A percentile compares a stretch with the other conserved stretches of the same genome.
Evolutionary conservation across 2,888 invertebrate species (phyloP).

Genomic region (Thereva unica): DNA sequence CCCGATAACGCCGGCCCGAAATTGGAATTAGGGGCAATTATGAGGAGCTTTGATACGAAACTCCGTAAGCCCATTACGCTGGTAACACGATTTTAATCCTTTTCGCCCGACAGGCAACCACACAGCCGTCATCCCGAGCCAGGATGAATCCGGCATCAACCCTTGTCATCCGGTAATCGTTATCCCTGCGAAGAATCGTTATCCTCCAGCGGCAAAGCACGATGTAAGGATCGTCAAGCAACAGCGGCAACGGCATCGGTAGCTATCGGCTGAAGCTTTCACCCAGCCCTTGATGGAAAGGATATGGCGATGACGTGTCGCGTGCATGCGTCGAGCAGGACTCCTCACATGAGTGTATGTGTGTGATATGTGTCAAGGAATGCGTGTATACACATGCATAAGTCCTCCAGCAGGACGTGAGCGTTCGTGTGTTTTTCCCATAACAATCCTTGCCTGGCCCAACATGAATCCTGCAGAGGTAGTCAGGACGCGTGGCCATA

Average conservation of each 20-base stretch:
- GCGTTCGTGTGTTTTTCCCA: not conserved
- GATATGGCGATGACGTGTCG: not conserved
- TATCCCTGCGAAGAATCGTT: constrained; percentile 11
- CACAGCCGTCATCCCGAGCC: no score
- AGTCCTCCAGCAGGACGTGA: no score
- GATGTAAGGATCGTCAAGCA: no score
- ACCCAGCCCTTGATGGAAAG: constrained; percentile 8
- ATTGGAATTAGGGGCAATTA: no score
- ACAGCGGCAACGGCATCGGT: no score
- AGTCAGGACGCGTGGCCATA: constrained; percentile 1
- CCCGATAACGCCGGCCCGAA: no score
- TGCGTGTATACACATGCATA: not conserved
- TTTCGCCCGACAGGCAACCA: constrained; percentile 9
- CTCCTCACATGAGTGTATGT: not conserved
- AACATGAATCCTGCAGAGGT: constrained; percentile 29
- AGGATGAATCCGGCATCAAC: no score
- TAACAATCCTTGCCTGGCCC: constrained; percentile 14
- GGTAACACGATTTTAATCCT: constrained; percentile 19
- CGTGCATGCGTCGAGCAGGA: constrained; percentile 13
- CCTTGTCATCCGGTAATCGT: no score
- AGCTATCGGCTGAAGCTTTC: constrained; percentile 9
- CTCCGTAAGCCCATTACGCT: constrained; percentile 17
- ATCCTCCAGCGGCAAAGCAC: no score
- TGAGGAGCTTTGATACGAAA: no score
- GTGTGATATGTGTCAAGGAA: constrained; percentile 22